These are phyloP conservation scores for Hydrozoanthus tunicans DNA, from an alignment of 64 coral and sea anemone genomes.

Conservation along the genomic window DNA sequence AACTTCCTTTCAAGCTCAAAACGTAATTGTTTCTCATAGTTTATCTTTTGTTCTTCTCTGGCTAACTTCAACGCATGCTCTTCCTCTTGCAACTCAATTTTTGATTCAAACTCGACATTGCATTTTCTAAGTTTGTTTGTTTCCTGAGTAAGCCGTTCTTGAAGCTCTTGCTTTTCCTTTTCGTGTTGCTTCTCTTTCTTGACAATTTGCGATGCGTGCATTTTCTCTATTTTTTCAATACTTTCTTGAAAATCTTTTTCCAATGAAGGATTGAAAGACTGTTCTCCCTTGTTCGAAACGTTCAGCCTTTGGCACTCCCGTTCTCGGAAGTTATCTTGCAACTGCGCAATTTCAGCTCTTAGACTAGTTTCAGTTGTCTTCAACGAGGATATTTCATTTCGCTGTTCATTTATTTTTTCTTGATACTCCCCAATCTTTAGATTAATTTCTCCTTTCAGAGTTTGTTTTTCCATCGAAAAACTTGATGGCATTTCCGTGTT, in stretches of 20 bases:
- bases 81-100: not conserved
- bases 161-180: constrained; percentile 5
- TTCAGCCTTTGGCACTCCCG: not conserved
- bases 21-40: not conserved
- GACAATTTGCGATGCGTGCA: not conserved
- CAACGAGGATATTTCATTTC: not conserved
- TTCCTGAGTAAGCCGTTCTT: not conserved
- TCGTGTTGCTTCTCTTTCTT: not conserved
- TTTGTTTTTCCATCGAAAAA: constrained; percentile 14
- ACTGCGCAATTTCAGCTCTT: not conserved
- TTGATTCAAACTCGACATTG: not conserved
- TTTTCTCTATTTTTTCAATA: constrained; percentile 6
- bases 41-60: not conserved
- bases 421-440: constrained; percentile 6
- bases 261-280: not conserved
- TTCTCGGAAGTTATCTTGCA: not conserved
- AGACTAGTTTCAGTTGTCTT: not conserved
- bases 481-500: constrained; percentile 1
- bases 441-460: not conserved
- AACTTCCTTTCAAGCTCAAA: constrained; percentile 31
- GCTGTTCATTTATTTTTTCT: not conserved
- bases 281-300: not conserved
- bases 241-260: not conserved
- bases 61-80: not conserved
- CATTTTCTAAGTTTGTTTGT: not conserved